phyloP scores from a whole-genome alignment of 2,113 vertebrate species.

The Nibea coibor region DNA sequence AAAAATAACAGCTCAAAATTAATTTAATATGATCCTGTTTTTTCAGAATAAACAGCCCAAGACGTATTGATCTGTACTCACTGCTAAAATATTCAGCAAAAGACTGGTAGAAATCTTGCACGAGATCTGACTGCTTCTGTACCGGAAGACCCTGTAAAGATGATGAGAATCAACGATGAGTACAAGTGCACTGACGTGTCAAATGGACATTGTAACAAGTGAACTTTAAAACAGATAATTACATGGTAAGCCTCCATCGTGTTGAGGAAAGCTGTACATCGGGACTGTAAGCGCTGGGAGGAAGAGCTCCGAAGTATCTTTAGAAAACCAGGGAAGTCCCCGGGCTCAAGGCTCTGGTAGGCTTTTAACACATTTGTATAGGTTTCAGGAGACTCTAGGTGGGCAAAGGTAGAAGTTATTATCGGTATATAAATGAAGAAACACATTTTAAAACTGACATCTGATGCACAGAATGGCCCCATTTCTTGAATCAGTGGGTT shows the following conservation, averaged over 20 bases:
- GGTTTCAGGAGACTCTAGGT: conserved; percentile 73
- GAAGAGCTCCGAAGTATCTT: conserved; percentile 81
- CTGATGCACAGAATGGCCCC: background rate
- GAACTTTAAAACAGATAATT: conserved; percentile 18
- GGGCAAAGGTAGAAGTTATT: background rate
- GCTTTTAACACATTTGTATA: conserved; percentile 66
- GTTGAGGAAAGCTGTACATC: conserved; percentile 84
- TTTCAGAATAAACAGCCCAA: background rate
- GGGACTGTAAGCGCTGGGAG: conserved; percentile 82
- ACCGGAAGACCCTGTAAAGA: conserved; percentile 77
- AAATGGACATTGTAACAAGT: background rate
- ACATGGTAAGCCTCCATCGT: conserved; percentile 85
- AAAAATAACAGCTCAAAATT: background rate
- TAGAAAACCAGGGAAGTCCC: conserved; percentile 85
- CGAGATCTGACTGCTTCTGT: conserved; percentile 84
- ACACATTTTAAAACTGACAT: background rate
- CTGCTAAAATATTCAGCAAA: conserved; percentile 80
- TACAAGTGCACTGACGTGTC: background rate
- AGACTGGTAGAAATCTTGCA: conserved; percentile 86
- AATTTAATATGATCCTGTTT: background rate
- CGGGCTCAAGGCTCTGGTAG: conserved; percentile 78
- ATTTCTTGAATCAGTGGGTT: background rate
- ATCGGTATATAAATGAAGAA: background rate
- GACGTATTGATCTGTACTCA: conserved; percentile 64
- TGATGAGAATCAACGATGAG: background rate